These are phyloP conservation scores for Podarcis raffonei DNA, from an alignment of 2,113 vertebrate species.

Conservation along the genomic window DNA sequence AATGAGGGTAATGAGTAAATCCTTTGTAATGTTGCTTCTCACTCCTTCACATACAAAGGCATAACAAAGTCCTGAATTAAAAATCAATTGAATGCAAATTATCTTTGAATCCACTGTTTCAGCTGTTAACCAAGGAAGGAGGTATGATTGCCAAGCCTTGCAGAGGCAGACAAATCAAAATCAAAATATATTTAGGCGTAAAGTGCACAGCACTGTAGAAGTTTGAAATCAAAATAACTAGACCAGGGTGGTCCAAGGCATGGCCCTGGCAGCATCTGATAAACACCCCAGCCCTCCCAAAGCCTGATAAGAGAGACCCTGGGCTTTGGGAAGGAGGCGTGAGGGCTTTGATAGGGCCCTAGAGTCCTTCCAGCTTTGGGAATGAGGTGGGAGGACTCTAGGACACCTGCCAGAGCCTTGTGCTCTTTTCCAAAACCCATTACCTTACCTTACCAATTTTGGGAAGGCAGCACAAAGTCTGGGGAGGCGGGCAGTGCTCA, in stretches of 20 bases:
- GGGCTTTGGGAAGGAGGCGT: no score
- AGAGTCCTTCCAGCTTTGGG: no score
- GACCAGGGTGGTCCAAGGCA: not conserved
- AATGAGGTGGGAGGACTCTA: no score
- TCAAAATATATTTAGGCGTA: slow-evolving; percentile 2
- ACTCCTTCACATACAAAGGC: slow-evolving; percentile 35
- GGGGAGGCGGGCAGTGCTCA: no score
- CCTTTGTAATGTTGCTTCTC: slow-evolving; percentile 61
- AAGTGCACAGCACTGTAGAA: accelerated
- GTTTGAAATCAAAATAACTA: slow-evolving; percentile 7
- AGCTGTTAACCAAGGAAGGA: slow-evolving; percentile 9
- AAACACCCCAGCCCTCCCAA: no score
- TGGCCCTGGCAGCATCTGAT: no score
- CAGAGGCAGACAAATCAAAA: not conserved
- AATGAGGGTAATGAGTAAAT: slow-evolving; percentile 69
- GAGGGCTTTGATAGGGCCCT: no score
- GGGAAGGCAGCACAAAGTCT: no score
- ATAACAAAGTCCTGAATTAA: slow-evolving; percentile 39
- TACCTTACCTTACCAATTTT: no score
- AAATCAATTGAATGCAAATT: slow-evolving; percentile 36
- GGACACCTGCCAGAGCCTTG: no score
- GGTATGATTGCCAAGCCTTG: not conserved
- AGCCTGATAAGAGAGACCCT: no score
- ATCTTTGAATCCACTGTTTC: slow-evolving; percentile 44
- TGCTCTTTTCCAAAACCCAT: no score